These are phyloP conservation scores for Zaprionus bogoriensis DNA, from an alignment of 2,888 invertebrate species.

Conservation along the genomic window DNA sequence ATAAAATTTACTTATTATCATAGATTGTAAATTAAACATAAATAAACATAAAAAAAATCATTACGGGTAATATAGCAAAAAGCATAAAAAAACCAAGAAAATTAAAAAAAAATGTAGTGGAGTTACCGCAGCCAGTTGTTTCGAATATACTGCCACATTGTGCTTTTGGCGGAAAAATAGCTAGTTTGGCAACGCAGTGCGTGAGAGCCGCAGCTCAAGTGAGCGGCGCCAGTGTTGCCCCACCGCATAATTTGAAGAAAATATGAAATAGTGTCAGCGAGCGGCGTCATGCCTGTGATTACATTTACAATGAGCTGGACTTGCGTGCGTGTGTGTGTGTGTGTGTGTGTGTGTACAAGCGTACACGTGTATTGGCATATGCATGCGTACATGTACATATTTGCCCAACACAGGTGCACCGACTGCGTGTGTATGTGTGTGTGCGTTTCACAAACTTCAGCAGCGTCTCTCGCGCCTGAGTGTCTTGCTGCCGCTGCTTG, in stretches of 20 bases:
- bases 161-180: not conserved
- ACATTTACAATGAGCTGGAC: slow-evolving; percentile 14
- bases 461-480: not conserved
- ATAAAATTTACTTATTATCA: too few species aligned
- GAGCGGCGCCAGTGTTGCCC: slow-evolving; percentile 38
- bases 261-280: not conserved
- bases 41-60: too few species aligned
- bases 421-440: not conserved
- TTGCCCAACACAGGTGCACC: not conserved
- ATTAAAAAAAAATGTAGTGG: too few species aligned
- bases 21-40: too few species aligned
- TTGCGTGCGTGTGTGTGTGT: not conserved
- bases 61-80: too few species aligned
- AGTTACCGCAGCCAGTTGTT: too few species aligned
- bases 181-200: slow-evolving; percentile 9
- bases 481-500: not conserved
- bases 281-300: slow-evolving; percentile 18
- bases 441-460: not conserved
- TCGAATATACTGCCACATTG: too few species aligned
- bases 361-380: not conserved
- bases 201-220: slow-evolving; percentile 1
- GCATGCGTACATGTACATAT: not conserved
- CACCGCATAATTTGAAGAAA: slow-evolving; percentile 9
- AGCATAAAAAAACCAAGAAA: too few species aligned
- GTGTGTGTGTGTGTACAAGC: not conserved